These are phyloP conservation scores for Drepana falcataria DNA, from an alignment of 2,888 invertebrate genomes.

Conservation along the genomic window DNA sequence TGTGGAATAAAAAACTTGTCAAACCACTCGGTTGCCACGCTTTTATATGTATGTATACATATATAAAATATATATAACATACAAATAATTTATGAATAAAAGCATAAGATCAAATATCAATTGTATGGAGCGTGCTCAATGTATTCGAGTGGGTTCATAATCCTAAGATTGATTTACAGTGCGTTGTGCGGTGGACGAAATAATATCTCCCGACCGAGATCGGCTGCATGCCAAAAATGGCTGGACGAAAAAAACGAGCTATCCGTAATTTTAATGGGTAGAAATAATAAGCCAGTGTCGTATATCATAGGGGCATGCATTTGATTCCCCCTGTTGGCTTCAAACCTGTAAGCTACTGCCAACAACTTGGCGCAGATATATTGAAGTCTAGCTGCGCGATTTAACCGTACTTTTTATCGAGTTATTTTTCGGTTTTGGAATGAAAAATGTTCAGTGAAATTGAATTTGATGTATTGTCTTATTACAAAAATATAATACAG, in stretches of 20 bases:
- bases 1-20: too few species aligned
- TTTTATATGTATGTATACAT: too few species aligned
- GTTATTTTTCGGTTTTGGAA: conserved; percentile 12
- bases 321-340: conserved; percentile 70
- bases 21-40: too few species aligned
- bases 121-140: not conserved
- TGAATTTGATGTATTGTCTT: not conserved
- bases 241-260: conserved; percentile 38
- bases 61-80: too few species aligned
- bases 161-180: conserved; percentile 67
- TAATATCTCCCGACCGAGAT: conserved; percentile 53
- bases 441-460: not conserved
- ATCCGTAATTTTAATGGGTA: conserved; percentile 71
- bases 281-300: conserved; percentile 65
- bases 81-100: too few species aligned
- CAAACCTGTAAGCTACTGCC: conserved; percentile 47
- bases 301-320: conserved; percentile 56
- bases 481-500: not conserved
- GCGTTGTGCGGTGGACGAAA: conserved; percentile 43
- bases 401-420: conserved; percentile 25
- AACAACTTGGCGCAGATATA: conserved; percentile 49
- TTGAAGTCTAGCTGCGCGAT: conserved; percentile 24
- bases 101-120: not conserved
- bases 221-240: conserved; percentile 63
- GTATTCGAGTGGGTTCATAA: not conserved